Percentiles rank a stretch among this genome's conserved stretches.
These are phyloP conservation scores for Torymus aiolomorphi DNA, from an alignment of 2,888 invertebrate species.

Conservation along the genomic window DNA sequence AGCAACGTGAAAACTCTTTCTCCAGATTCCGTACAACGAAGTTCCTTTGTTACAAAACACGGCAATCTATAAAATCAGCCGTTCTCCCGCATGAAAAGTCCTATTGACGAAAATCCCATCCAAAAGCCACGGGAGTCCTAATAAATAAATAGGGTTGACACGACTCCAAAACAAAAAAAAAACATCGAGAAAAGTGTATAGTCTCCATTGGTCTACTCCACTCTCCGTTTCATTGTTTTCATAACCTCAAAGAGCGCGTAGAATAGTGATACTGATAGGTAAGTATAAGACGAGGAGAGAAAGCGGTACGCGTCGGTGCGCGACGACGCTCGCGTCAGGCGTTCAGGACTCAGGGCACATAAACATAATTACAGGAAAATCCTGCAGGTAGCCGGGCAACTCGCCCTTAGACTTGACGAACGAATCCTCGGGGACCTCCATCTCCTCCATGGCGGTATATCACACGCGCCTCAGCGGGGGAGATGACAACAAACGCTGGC, in stretches of 20 bases:
- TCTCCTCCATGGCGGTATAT: constrained; percentile 63
- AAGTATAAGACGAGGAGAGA: neutral
- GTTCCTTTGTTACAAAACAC: constrained; percentile 50
- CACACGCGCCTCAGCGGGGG: neutral
- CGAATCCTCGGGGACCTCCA: constrained; percentile 66
- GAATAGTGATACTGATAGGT: neutral
- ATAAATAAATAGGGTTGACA: too few relatives aligned
- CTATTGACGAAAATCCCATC: neutral
- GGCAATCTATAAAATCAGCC: neutral
- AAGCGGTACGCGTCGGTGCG: neutral
- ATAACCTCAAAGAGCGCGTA: constrained; percentile 35
- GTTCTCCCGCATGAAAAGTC: constrained; percentile 7
- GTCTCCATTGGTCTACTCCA: too few relatives aligned
- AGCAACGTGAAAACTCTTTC: constrained; percentile 30
- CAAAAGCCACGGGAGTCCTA: neutral
- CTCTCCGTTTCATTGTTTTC: constrained; percentile 11
- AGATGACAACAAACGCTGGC: neutral
- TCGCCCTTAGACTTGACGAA: constrained; percentile 64
- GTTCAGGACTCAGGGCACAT: too few relatives aligned
- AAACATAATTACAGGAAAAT: constrained; percentile 67
- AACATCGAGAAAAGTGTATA: too few relatives aligned
- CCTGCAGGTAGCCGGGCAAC: constrained; percentile 64
- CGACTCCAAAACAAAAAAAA: too few relatives aligned
- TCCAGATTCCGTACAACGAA: neutral
- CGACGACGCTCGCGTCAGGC: too few relatives aligned